Percentiles rank a stretch among this genome's conserved stretches.
These are phyloP conservation scores for Galemys pyrenaicus DNA, from an alignment of 2,113 vertebrate genomes.

Conservation along the genomic window DNA sequence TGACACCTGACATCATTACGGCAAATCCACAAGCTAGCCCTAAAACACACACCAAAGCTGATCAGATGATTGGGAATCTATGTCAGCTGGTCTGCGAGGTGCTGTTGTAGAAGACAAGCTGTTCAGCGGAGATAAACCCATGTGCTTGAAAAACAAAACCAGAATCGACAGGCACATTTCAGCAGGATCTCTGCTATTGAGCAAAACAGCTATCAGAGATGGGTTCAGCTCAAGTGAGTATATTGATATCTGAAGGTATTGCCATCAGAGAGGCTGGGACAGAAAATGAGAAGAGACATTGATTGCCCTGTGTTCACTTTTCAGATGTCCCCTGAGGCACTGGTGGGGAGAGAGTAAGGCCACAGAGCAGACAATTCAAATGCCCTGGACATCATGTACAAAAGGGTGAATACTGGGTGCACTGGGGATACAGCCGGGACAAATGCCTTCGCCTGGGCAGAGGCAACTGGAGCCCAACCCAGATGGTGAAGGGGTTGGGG, in stretches of 20 bases:
- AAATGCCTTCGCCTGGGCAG: not conserved
- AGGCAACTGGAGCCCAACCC: not conserved
- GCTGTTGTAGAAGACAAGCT: not conserved
- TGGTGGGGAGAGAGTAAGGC: not conserved
- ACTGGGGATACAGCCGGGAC: not conserved
- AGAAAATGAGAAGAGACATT: not conserved
- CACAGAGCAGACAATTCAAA: not conserved
- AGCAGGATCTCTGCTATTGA: no score
- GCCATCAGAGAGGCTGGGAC: not conserved
- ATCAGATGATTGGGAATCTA: no score
- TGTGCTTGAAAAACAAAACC: not conserved
- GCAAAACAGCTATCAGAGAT: not conserved
- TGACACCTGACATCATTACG: accelerated
- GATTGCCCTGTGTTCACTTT: not conserved
- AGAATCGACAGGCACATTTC: no score
- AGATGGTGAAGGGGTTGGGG: not conserved
- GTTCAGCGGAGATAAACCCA: not conserved
- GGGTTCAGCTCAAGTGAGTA: no score
- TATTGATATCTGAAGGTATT: not conserved
- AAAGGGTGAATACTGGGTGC: not conserved
- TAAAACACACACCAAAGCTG: not conserved
- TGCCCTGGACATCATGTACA: accelerated
- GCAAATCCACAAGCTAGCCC: not conserved
- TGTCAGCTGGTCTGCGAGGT: not conserved
- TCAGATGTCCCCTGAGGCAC: accelerated